Percentiles rank a stretch among this genome's conserved stretches.
Evolutionary conservation across 2,888 invertebrate genomes (phyloP).

Genomic region (Lasiommata megera): DNA sequence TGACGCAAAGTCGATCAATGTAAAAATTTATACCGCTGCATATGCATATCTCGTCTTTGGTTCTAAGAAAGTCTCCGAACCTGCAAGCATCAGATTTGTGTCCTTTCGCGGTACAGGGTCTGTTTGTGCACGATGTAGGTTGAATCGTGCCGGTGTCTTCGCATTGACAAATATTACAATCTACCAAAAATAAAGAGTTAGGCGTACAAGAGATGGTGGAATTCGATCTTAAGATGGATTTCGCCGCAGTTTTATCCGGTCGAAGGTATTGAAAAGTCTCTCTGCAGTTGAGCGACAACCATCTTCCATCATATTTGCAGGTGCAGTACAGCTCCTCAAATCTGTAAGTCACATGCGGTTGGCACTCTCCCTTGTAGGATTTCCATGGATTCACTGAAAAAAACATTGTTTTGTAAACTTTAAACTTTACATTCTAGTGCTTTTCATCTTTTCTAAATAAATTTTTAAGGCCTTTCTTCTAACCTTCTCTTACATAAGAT

Average conservation of each 20-base stretch:
- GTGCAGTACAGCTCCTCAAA: constrained; percentile 44
- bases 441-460: too few species aligned
- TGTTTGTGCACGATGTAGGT: constrained; percentile 43
- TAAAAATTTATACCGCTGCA: constrained; percentile 51
- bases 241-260: constrained; percentile 23
- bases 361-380: constrained; percentile 22
- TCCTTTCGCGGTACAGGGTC: constrained; percentile 39
- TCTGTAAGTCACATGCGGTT: constrained; percentile 38
- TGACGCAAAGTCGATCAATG: constrained; percentile 48
- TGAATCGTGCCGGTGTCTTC: constrained; percentile 36
- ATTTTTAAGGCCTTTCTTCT: too few species aligned
- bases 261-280: constrained; percentile 38
- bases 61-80: constrained; percentile 46
- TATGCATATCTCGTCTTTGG: constrained; percentile 43
- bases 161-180: constrained; percentile 56
- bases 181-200: constrained; percentile 42
- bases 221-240: constrained; percentile 35
- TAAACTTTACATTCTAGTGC: background rate
- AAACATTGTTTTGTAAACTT: background rate
- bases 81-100: constrained; percentile 46
- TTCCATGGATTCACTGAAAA: constrained; percentile 22
- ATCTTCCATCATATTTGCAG: constrained; percentile 45
- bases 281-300: constrained; percentile 48
- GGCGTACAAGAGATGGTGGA: constrained; percentile 42
- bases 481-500: too few species aligned